A percentile compares a stretch with the other conserved stretches of the same genome.
Conservation (phyloP, 2,888 invertebrate genomes). For the Synanthedon formicaeformis region DNA sequence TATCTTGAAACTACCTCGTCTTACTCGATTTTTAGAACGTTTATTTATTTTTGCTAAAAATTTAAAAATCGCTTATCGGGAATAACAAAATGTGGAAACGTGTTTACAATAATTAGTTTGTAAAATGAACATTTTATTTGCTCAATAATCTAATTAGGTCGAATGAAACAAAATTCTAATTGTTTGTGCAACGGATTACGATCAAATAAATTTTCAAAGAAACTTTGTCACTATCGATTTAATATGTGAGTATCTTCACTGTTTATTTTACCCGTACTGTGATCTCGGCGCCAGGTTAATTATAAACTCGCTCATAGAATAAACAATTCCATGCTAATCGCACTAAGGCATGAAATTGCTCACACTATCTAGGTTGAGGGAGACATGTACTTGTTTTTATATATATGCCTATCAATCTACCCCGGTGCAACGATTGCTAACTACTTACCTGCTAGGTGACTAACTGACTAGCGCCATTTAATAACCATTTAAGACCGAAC, state of each 20-base stretch:
- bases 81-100: too few relatives aligned
- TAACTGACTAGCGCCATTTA: not conserved
- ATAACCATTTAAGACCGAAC: not conserved
- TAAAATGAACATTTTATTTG: too few relatives aligned
- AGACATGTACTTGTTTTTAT: not conserved
- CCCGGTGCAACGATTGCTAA: not conserved
- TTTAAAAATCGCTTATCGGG: too few relatives aligned
- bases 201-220: too few relatives aligned
- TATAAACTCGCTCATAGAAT: conserved; percentile 44
- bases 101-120: too few relatives aligned
- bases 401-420: not conserved
- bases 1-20: too few relatives aligned
- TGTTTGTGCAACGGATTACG: too few relatives aligned
- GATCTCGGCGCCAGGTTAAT: conserved; percentile 45
- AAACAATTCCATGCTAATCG: conserved; percentile 41
- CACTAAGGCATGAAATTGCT: conserved; percentile 36
- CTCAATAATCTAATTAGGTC: too few relatives aligned
- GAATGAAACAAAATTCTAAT: too few relatives aligned
- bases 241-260: not conserved
- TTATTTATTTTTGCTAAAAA: too few relatives aligned
- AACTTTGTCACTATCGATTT: too few relatives aligned
- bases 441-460: not conserved
- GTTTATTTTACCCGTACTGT: not conserved
- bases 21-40: too few relatives aligned
- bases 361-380: conserved; percentile 9